Evolutionary conservation across 2,113 vertebrate species (phyloP).

Genomic region (Pipa parva): DNA sequence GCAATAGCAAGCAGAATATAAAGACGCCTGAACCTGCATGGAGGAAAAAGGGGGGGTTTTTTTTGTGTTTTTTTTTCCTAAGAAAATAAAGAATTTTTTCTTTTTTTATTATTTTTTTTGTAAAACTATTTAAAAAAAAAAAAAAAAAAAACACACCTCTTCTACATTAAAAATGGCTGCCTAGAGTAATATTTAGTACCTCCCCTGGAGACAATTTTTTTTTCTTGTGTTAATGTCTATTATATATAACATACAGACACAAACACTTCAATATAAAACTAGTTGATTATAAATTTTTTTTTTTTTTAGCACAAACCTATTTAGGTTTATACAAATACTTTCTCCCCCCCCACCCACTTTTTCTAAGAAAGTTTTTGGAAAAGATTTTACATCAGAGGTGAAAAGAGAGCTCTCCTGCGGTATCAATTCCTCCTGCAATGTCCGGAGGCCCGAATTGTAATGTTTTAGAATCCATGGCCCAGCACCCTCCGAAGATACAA

Average conservation of each 20-base stretch:
- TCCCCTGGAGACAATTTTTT: conserved; percentile 60
- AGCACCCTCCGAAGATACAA: conserved; percentile 45
- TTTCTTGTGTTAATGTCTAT: conserved; percentile 66
- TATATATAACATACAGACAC: conserved; percentile 68
- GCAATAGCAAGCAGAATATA: conserved; percentile 73
- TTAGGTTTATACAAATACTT: conserved; percentile 63
- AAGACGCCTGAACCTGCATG: conserved; percentile 66
- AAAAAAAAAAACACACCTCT: conserved; percentile 52
- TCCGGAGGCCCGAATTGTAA: not conserved
- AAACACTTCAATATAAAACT: conserved; percentile 72
- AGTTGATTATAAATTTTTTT: conserved; percentile 69
- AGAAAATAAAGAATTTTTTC: conserved; percentile 50
- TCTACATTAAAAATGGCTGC: conserved; percentile 75
- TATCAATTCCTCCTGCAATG: conserved; percentile 37
- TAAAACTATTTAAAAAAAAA: conserved; percentile 53
- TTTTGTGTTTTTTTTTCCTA: conserved; percentile 49
- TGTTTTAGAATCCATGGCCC: conserved; percentile 38
- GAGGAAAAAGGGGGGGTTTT: conserved; percentile 43
- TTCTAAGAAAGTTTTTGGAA: conserved; percentile 57
- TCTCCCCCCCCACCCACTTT: conserved; percentile 50
- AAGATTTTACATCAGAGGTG: conserved; percentile 43
- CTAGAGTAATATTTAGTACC: conserved; percentile 66
- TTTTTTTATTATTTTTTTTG: conserved; percentile 45
- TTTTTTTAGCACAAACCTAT: conserved; percentile 60
- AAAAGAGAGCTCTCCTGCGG: not conserved